A percentile compares a stretch with the other conserved stretches of the same genome.
These are phyloP conservation scores for Tachystola acroxantha DNA, from an alignment of 2,888 invertebrate genomes.

Conservation along the genomic window DNA sequence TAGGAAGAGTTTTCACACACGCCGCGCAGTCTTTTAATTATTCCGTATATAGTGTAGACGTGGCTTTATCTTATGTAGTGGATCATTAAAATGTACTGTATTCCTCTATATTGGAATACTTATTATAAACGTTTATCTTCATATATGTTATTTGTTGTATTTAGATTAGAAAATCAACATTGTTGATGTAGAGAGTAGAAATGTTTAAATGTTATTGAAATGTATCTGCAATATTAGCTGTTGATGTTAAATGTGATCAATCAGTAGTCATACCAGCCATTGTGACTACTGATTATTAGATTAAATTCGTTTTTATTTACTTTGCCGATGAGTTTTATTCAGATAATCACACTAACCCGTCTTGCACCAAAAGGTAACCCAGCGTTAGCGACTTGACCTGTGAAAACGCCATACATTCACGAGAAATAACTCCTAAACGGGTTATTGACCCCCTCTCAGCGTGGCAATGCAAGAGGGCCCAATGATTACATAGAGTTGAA, in stretches of 20 bases:
- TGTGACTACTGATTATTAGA: slow-evolving; percentile 69
- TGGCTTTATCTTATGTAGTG: neutral
- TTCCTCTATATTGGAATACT: too few relatives aligned
- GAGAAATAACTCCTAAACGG: too few relatives aligned
- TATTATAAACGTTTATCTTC: too few relatives aligned
- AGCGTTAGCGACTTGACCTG: too few relatives aligned
- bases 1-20: slow-evolving; percentile 26
- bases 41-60: slow-evolving; percentile 5
- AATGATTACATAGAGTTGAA: too few relatives aligned
- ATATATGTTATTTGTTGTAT: too few relatives aligned
- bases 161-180: slow-evolving; percentile 6
- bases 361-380: too few relatives aligned
- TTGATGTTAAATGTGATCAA: slow-evolving; percentile 31
- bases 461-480: too few relatives aligned
- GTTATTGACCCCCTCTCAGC: too few relatives aligned
- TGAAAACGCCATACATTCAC: too few relatives aligned
- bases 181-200: neutral
- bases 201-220: neutral
- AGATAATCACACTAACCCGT: too few relatives aligned
- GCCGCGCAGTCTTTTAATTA: slow-evolving; percentile 19
- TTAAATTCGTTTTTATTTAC: slow-evolving; percentile 62
- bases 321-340: slow-evolving; percentile 14
- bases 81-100: too few relatives aligned
- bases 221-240: slow-evolving; percentile 16
- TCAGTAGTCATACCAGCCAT: slow-evolving; percentile 76